phyloP scores from a whole-genome alignment of 2,113 vertebrate genomes.

The Coracopsis vasa region DNA sequence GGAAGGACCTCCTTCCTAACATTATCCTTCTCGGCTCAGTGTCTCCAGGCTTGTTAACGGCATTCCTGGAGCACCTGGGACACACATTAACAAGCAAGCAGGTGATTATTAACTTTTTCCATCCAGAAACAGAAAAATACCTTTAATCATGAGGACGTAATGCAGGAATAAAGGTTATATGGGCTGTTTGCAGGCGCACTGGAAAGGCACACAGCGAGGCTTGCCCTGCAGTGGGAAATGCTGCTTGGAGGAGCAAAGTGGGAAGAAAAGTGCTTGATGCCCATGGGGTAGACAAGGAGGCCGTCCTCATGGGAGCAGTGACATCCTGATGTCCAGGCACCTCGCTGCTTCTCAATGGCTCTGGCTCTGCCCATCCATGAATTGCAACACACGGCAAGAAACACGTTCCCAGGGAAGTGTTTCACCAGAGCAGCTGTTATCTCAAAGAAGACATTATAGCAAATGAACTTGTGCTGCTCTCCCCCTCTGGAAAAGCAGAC shows the following conservation, averaged over 20 bases:
- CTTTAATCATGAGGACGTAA: neutral
- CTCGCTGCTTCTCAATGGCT: neutral
- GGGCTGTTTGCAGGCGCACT: neutral
- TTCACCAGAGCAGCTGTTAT: neutral
- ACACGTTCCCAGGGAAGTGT: rapidly evolving
- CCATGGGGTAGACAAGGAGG: rapidly evolving
- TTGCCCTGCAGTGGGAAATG: neutral
- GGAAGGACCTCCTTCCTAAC: neutral
- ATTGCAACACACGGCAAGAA: rapidly evolving
- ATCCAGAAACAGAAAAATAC: constrained; percentile 19
- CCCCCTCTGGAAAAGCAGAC: neutral
- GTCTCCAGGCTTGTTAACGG: rapidly evolving
- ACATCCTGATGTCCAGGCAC: neutral
- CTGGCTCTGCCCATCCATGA: neutral
- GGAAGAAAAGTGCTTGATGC: neutral
- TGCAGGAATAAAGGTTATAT: neutral
- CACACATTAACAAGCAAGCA: neutral
- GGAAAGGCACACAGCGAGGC: neutral
- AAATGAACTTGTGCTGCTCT: neutral
- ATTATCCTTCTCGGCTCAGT: neutral
- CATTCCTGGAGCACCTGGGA: neutral
- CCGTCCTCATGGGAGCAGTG: rapidly evolving
- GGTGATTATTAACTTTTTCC: constrained; percentile 56
- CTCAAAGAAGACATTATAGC: rapidly evolving
- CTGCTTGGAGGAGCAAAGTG: neutral